These are phyloP conservation scores for Boulengeromyrus knoepffleri DNA, from an alignment of 2,113 vertebrate genomes.

Conservation along the genomic window DNA sequence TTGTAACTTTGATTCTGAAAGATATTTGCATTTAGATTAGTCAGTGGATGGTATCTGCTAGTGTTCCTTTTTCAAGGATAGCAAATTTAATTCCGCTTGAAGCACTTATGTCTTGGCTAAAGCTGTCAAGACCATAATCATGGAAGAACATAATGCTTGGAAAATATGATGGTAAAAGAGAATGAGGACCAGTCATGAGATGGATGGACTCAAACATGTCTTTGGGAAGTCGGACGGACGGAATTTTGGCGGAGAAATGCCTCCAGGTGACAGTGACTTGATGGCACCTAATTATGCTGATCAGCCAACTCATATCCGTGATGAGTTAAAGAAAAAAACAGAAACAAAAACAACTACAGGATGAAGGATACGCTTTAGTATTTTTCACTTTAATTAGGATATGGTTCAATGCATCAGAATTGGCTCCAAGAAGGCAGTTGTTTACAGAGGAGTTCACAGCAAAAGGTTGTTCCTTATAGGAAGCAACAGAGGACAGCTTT, in stretches of 20 bases:
- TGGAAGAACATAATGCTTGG: not conserved
- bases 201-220: not conserved
- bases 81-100: not conserved
- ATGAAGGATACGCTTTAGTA: not conserved
- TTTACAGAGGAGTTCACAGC: not conserved
- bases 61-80: not conserved
- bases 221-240: not conserved
- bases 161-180: not conserved
- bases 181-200: not conserved
- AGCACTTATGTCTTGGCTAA: not conserved
- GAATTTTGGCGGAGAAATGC: not conserved
- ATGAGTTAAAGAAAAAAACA: not conserved
- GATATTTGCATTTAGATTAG: not conserved
- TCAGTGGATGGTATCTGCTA: not conserved
- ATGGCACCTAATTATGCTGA: not conserved
- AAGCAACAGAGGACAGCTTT: not conserved
- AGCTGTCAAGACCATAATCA: not conserved
- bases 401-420: not conserved
- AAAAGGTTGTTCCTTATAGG: not conserved
- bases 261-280: not conserved
- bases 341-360: not conserved
- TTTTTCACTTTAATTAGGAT: not conserved
- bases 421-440: not conserved
- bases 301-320: not conserved
- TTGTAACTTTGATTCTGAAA: not conserved